A percentile compares a stretch with the other conserved stretches of the same genome.
Evolutionary conservation across 1,140 invertebrate genomes (phyloP).

Genomic region (Telenomus remus): DNA sequence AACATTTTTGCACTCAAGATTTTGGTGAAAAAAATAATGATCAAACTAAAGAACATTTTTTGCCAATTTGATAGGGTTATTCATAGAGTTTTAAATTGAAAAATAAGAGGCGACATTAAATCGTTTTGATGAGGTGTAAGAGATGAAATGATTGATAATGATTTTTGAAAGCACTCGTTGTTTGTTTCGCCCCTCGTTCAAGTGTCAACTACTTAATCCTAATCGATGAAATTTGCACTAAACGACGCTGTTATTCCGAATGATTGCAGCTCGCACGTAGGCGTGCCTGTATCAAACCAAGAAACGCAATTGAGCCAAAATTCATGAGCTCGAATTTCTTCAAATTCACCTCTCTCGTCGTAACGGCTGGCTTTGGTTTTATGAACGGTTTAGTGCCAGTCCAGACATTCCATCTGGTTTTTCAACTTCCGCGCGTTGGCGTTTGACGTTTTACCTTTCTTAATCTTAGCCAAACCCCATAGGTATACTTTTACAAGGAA

Average conservation of each 20-base stretch:
- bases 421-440: slow-evolving; percentile 13
- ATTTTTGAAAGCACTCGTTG: neutral
- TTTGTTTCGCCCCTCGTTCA: slow-evolving; percentile 7
- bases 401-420: slow-evolving; percentile 20
- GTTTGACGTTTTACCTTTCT: slow-evolving; percentile 14
- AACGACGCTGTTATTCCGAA: slow-evolving; percentile 5
- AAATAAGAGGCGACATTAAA: no score
- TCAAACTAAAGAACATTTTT: no score
- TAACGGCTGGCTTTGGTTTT: slow-evolving; percentile 13
- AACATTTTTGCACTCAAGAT: no score
- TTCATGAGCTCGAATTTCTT: neutral
- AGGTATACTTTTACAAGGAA: no score
- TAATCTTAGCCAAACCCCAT: slow-evolving; percentile 9
- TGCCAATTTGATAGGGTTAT: no score
- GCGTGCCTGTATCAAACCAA: neutral
- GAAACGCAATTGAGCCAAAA: neutral
- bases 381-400: slow-evolving; percentile 28
- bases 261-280: neutral
- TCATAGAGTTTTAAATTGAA: no score
- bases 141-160: neutral
- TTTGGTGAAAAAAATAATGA: no score
- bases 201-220: slow-evolving; percentile 19
- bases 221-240: slow-evolving; percentile 7
- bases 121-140: no score
- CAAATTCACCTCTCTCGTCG: neutral